Base-by-base conservation (phyloP, 2,797 vertebrate genomes). In the Bryconaethiops microstoma region DNA sequence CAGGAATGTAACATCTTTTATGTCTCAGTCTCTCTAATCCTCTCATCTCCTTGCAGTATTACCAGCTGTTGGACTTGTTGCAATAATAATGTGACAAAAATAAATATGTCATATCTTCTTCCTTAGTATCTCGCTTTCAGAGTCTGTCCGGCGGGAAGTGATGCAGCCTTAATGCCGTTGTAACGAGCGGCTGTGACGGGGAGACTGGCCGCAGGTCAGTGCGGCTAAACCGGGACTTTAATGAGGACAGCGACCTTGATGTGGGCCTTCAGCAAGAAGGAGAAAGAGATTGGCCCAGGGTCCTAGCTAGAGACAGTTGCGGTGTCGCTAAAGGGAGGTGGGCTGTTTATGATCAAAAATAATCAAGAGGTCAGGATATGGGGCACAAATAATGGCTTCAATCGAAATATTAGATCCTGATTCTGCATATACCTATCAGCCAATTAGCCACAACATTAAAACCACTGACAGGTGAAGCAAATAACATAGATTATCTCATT, bases 221-320 rank as follows among this genome's bases (percentile, higher is more conserved):
- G 81, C 83, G 81, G 87, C 83, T 89, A 87, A 90, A 82, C 84
- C 84, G 79, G 78, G 76, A 91, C 92, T 90, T 91, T 94, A 93
- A 93, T 93, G 91, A 94, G 90, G 90, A 91, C 57, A 81, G 88
- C 86, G 91, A 92, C 92, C 92, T 93, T 69, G 81, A 84, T 87
- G 88, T 91, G 86, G 87, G 89, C 81, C 70, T 74, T 64, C 65
- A 78, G 81, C n/a, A n/a, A 82, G 71, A 82, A 16, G 67, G 21
- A 23, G 50, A 25, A 35, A 21, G 8, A 65, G 63, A 42, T 35
- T 1, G 48, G 25, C 42, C 35, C 10, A 69, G 72, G 84, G 81
- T 77, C 48, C 84, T 60, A 40, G 79, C 86, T 78, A 65, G 65
- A 79, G 64, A 82, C 81, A 71, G 68, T 23, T 23, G 50, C 25